These are phyloP conservation scores for Pollenia griseotomentosa DNA, from an alignment of 2,888 invertebrate genomes.

Conservation along the genomic window DNA sequence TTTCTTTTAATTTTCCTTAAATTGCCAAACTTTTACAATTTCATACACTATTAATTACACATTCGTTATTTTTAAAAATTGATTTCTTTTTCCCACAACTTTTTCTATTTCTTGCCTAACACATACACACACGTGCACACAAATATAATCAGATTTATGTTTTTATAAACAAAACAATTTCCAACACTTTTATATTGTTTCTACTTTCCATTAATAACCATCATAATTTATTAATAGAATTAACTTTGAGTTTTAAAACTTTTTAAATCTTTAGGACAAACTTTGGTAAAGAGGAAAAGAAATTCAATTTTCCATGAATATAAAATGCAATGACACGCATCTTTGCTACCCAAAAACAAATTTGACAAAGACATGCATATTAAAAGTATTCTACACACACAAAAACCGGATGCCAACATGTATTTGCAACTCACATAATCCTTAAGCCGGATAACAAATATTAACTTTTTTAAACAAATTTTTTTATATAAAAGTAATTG, in stretches of 20 bases:
- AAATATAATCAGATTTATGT: slow-evolving; percentile 9
- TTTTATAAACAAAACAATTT: slow-evolving; percentile 16
- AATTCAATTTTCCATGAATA: slow-evolving; percentile 54
- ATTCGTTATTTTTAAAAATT: slow-evolving; percentile 37
- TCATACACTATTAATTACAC: slow-evolving; percentile 47
- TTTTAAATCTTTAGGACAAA: slow-evolving; percentile 59
- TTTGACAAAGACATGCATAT: background rate
- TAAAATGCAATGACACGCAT: slow-evolving; percentile 55
- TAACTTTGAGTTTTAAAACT: slow-evolving; percentile 59
- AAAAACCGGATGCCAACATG: background rate
- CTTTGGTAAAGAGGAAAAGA: slow-evolving; percentile 18
- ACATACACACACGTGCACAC: too few relatives aligned
- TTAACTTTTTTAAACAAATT: too few relatives aligned
- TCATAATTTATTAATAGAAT: slow-evolving; percentile 59
- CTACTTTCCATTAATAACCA: slow-evolving; percentile 47
- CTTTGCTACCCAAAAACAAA: slow-evolving; percentile 19
- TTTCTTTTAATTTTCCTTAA: background rate
- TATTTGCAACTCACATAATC: too few relatives aligned
- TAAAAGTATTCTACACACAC: background rate
- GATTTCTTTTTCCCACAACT: slow-evolving; percentile 1
- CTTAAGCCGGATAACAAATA: too few relatives aligned
- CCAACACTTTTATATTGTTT: slow-evolving; percentile 12
- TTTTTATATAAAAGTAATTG: too few relatives aligned
- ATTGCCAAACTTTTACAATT: slow-evolving; percentile 49
- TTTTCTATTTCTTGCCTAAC: background rate